A percentile compares a stretch with the other conserved stretches of the same genome.
Evolutionary conservation across 2,888 invertebrate genomes (phyloP).

Genomic region (Apocheima hispidaria): DNA sequence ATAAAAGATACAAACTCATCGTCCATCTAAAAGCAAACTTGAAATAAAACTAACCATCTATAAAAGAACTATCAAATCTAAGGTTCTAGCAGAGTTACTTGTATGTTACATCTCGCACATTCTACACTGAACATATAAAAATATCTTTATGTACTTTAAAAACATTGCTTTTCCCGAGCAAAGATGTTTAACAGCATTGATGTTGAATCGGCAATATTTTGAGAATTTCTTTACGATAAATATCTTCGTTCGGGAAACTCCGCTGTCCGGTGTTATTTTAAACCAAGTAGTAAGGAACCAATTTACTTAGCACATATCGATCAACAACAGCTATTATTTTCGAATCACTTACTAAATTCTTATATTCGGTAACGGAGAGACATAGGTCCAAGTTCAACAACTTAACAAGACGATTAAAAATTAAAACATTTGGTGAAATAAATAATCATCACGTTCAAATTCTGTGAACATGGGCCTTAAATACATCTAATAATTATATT

Average conservation of each 20-base stretch:
- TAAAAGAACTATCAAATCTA: slow-evolving; percentile 84
- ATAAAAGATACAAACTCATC: slow-evolving; percentile 83
- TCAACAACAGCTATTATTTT: slow-evolving; percentile 76
- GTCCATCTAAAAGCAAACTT: slow-evolving; percentile 82
- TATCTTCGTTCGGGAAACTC: slow-evolving; percentile 65
- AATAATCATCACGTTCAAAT: slow-evolving; percentile 1
- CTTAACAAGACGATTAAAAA: not conserved
- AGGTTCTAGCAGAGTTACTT: slow-evolving; percentile 79
- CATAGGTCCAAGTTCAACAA: slow-evolving; percentile 36
- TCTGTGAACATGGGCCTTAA: slow-evolving; percentile 42
- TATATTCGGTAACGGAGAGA: slow-evolving; percentile 79
- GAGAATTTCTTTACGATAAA: slow-evolving; percentile 29
- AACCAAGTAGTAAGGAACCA: slow-evolving; percentile 67
- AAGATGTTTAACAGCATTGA: slow-evolving; percentile 53
- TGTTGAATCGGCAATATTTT: slow-evolving; percentile 1
- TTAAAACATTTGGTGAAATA: not conserved
- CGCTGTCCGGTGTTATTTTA: slow-evolving; percentile 62
- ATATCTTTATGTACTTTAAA: slow-evolving; percentile 83
- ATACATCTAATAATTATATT: slow-evolving; percentile 69
- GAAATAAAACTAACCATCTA: slow-evolving; percentile 82
- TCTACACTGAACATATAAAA: slow-evolving; percentile 84
- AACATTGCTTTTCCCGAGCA: slow-evolving; percentile 65
- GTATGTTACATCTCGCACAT: slow-evolving; percentile 76
- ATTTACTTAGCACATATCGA: slow-evolving; percentile 78
- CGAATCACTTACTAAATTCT: slow-evolving; percentile 74